A percentile compares a stretch with the other conserved stretches of the same genome.
Conservation (phyloP, 2,797 vertebrate genomes). For the Perodicticus potto region DNA sequence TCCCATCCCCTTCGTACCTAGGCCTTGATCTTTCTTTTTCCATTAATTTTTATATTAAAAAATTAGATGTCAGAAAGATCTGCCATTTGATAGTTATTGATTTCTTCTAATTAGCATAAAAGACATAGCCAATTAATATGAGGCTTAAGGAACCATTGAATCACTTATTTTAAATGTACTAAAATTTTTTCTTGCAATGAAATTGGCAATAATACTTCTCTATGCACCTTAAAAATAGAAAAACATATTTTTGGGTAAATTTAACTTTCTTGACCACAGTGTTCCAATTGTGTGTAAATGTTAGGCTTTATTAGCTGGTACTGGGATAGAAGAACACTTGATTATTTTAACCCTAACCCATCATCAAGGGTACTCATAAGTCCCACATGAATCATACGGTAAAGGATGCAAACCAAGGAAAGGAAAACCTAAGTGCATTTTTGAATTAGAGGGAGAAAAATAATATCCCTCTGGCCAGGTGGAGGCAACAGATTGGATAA, state of each 20-base stretch:
- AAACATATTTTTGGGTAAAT: not conserved
- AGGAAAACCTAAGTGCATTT: not conserved
- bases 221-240: not conserved
- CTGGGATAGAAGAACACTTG: not conserved
- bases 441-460: not conserved
- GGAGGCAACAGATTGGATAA: not conserved
- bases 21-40: not conserved
- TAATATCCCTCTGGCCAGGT: not conserved
- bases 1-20: not conserved
- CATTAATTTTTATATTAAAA: slow-evolving; percentile 27
- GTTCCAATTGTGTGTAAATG: not conserved
- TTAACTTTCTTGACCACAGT: not conserved
- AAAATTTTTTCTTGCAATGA: not conserved
- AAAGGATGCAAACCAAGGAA: not conserved
- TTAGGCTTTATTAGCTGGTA: not conserved
- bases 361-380: not conserved
- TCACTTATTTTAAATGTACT: not conserved
- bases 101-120: not conserved
- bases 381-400: not conserved
- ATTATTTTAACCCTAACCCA: not conserved
- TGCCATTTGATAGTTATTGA: not conserved
- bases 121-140: not conserved
- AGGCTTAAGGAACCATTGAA: slow-evolving; percentile 1
- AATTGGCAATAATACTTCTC: not conserved
- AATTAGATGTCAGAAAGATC: not conserved